These are phyloP conservation scores for Limnothrissa miodon DNA, from an alignment of 2,113 vertebrate genomes.

Conservation along the genomic window DNA sequence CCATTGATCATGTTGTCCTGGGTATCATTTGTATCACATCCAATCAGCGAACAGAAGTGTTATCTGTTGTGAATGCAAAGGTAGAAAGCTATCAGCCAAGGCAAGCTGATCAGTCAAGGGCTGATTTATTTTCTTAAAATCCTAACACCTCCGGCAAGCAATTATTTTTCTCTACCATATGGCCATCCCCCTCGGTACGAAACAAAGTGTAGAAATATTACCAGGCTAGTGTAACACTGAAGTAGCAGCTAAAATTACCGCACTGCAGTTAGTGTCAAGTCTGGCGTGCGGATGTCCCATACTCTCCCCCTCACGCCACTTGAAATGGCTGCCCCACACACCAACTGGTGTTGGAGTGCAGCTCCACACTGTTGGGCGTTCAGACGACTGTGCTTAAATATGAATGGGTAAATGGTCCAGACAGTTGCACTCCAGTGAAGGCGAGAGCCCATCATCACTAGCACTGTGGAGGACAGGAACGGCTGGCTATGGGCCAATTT, in stretches of 20 bases:
- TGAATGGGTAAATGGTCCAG: not conserved
- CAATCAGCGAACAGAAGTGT: too few relatives aligned
- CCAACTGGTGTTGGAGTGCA: not conserved
- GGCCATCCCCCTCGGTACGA: too few relatives aligned
- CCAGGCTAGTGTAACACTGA: too few relatives aligned
- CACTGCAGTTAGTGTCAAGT: not conserved
- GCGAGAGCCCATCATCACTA: not conserved
- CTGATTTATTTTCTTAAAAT: too few relatives aligned
- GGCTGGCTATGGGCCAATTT: not conserved
- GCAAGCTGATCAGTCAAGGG: too few relatives aligned
- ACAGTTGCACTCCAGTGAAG: not conserved
- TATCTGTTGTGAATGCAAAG: too few relatives aligned
- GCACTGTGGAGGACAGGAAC: not conserved
- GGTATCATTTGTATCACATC: too few relatives aligned
- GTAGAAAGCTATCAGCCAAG: too few relatives aligned
- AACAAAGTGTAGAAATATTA: too few relatives aligned
- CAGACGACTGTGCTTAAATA: not conserved
- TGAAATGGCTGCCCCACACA: not conserved
- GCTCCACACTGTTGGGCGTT: not conserved
- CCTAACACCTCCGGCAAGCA: too few relatives aligned
- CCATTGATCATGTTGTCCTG: too few relatives aligned
- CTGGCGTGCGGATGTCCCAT: not conserved
- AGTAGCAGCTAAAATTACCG: not conserved
- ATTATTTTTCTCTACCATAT: too few relatives aligned
- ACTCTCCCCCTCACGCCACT: not conserved